Percentiles rank a stretch among this genome's conserved stretches.
Evolutionary conservation across 2,113 vertebrate genomes (phyloP).

Genomic region (Oreotragus oreotragus): DNA sequence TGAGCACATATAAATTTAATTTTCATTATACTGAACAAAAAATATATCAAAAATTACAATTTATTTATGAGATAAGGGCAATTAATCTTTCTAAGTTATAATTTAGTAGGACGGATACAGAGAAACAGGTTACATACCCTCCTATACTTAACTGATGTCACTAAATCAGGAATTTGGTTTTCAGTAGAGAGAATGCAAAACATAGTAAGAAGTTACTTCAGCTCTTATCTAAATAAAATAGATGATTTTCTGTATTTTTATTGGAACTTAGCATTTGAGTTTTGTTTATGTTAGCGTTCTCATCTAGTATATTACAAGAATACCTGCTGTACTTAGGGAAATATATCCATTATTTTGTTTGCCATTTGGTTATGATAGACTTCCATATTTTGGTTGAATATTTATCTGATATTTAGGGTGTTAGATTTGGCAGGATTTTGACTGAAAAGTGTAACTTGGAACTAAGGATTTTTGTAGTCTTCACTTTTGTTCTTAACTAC

Average conservation of each 20-base stretch:
- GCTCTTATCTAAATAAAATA: neutral
- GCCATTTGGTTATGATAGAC: neutral
- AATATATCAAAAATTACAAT: neutral
- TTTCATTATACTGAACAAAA: neutral
- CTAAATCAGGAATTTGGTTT: neutral
- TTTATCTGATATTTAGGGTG: neutral
- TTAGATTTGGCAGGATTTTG: neutral
- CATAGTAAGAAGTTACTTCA: neutral
- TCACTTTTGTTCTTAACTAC: slow-evolving; percentile 9
- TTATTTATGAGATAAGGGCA: neutral
- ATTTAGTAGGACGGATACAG: neutral
- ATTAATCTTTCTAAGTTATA: slow-evolving; percentile 13
- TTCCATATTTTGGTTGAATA: slow-evolving; percentile 5
- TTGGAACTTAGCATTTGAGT: neutral
- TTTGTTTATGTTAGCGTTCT: neutral
- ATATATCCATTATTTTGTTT: neutral
- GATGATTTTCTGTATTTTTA: neutral
- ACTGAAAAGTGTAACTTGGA: neutral
- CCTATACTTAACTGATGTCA: neutral
- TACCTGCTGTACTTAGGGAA: neutral
- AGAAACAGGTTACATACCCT: neutral
- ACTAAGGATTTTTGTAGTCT: neutral
- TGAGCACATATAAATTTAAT: neutral
- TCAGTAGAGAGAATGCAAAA: neutral
- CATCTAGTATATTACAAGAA: neutral